phyloP scores from a whole-genome alignment of 2,797 vertebrate species.

The Erethizon dorsatum region DNA sequence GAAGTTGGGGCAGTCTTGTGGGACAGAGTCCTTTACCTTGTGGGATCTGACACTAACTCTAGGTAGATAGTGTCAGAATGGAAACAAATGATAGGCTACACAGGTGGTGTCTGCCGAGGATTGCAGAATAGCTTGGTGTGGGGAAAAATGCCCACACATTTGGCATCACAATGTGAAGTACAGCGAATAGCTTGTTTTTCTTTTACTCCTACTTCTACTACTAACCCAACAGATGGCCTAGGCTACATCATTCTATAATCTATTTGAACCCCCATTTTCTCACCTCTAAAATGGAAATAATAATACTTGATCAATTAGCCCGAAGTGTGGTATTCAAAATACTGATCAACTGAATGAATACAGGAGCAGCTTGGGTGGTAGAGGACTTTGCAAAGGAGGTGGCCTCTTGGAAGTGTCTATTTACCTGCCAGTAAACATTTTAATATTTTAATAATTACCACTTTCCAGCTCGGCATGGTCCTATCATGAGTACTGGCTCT shows the following conservation, averaged over 20 bases:
- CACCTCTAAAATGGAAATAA: constrained; percentile 1
- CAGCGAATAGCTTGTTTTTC: neutral
- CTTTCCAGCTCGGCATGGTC: no score
- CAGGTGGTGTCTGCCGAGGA: neutral
- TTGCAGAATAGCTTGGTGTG: neutral
- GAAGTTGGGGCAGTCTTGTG: neutral
- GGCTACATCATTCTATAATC: neutral
- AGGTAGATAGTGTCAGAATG: neutral
- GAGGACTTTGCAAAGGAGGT: neutral
- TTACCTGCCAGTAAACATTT: neutral
- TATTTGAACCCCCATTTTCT: constrained; percentile 55
- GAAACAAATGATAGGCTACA: neutral
- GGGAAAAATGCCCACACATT: neutral
- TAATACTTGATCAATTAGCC: neutral
- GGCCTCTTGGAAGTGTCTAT: neutral
- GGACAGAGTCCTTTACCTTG: neutral
- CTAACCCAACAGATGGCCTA: neutral
- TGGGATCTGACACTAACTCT: neutral
- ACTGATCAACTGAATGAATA: no score
- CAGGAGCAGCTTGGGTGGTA: neutral
- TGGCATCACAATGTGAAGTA: neutral
- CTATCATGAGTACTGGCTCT: accelerated
- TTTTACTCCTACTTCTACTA: neutral
- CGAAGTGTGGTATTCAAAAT: neutral
- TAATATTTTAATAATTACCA: neutral